A percentile compares a stretch with the other conserved stretches of the same genome.
These are phyloP conservation scores for Melieria crassipennis DNA, from an alignment of 2,888 invertebrate genomes.

Conservation along the genomic window DNA sequence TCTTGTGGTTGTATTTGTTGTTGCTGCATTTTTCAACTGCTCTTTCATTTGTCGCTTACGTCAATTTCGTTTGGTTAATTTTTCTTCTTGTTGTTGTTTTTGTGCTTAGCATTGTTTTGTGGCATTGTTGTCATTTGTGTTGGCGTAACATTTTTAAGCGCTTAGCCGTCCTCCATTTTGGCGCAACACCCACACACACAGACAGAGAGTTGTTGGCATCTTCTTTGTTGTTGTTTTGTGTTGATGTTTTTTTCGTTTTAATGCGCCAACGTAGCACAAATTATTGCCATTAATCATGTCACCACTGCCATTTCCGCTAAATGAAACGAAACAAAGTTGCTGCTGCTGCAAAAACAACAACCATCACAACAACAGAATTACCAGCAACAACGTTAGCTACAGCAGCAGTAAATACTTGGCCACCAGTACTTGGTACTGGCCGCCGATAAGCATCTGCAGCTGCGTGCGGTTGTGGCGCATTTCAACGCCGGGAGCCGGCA, in stretches of 20 bases:
- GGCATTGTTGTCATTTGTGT: slow-evolving; percentile 16
- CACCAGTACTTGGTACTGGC: too few species aligned
- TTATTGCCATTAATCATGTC: slow-evolving; percentile 40
- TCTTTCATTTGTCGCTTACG: too few species aligned
- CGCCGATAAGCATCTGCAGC: background rate
- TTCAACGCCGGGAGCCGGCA: slow-evolving; percentile 10
- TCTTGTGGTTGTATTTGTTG: too few species aligned
- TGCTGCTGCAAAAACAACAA: slow-evolving; percentile 13
- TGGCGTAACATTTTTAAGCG: background rate
- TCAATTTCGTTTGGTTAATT: too few species aligned
- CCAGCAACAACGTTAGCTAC: background rate
- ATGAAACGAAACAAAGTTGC: too few species aligned
- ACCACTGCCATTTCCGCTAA: slow-evolving; percentile 12
- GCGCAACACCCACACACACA: background rate
- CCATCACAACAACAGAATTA: slow-evolving; percentile 6
- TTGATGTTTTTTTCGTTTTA: slow-evolving; percentile 5
- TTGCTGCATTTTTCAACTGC: too few species aligned
- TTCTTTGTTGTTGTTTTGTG: too few species aligned
- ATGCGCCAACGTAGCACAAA: slow-evolving; percentile 28
- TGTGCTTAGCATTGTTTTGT: background rate
- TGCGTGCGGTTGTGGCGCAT: slow-evolving; percentile 17
- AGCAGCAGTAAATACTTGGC: background rate
- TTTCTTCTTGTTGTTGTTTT: too few species aligned
- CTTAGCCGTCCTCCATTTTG: background rate
- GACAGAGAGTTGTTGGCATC: background rate